These are phyloP conservation scores for Sthenelais limicola DNA, from an alignment of 2,888 invertebrate genomes.

Conservation along the genomic window DNA sequence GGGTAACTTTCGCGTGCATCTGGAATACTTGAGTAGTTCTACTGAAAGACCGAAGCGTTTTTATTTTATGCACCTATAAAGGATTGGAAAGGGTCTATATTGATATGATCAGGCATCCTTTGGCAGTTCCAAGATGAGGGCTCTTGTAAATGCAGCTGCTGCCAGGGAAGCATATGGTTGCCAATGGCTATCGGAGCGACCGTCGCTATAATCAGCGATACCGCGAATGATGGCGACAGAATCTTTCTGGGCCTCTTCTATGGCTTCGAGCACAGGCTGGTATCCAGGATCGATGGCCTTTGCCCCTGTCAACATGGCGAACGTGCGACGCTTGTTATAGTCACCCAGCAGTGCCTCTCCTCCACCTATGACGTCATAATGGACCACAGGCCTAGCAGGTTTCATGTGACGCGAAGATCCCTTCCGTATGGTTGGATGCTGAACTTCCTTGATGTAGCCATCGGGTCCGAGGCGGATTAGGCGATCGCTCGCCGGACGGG, in stretches of 20 bases:
- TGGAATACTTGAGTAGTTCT: too few relatives aligned
- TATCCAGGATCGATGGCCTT: conserved; percentile 95
- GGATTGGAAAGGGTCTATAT: too few relatives aligned
- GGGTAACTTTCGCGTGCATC: too few relatives aligned
- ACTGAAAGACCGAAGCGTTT: too few relatives aligned
- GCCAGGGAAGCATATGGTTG: conserved; percentile 94
- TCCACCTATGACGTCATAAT: conserved; percentile 85
- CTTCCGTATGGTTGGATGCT: conserved; percentile 41
- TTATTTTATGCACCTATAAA: too few relatives aligned
- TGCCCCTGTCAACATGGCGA: conserved; percentile 86
- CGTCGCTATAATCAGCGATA: conserved; percentile 94
- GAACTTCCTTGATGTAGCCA: conserved; percentile 22
- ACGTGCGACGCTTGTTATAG: conserved; percentile 83
- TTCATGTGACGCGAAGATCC: not conserved
- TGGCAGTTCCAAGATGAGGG: conserved; percentile 77
- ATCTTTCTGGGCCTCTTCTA: conserved; percentile 55
- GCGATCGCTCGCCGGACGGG: conserved; percentile 57
- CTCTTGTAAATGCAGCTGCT: conserved; percentile 93
- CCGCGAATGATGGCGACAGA: conserved; percentile 80
- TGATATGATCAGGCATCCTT: not conserved
- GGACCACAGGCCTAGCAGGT: conserved; percentile 75
- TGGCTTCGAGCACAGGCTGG: conserved; percentile 92
- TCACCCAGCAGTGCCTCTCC: conserved; percentile 87
- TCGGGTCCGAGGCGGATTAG: conserved; percentile 44
- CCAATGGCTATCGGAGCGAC: conserved; percentile 92